Conservation (phyloP, 1,140 invertebrate species). For the Riptortus pedestris region DNA sequence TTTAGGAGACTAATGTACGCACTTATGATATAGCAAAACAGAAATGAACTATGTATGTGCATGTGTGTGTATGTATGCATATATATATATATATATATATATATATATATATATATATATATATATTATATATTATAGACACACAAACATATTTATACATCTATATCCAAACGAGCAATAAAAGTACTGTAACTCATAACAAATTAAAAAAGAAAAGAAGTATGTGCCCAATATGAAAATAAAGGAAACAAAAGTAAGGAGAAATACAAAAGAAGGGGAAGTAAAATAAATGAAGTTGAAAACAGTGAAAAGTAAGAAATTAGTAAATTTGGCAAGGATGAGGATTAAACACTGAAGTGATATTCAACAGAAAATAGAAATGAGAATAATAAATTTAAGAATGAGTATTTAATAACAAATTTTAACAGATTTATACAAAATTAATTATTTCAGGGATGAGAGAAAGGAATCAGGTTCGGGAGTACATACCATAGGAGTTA, state of each 20-base stretch:
- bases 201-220: background rate
- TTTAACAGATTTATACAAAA: too few relatives aligned
- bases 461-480: conserved; percentile 24
- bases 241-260: conserved; percentile 11
- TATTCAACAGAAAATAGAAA: too few relatives aligned
- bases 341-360: too few relatives aligned
- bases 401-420: too few relatives aligned
- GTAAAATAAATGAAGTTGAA: background rate
- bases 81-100: conserved; percentile 2
- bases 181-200: background rate
- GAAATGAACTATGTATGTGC: background rate
- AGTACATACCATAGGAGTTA: conserved; percentile 76
- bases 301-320: too few relatives aligned
- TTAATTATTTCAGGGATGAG: background rate
- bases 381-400: too few relatives aligned
- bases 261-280: background rate
- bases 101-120: too few relatives aligned
- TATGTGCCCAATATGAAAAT: conserved; percentile 5
- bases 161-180: background rate
- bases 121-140: too few relatives aligned
- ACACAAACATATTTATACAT: too few relatives aligned
- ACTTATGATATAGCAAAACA: background rate
- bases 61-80: background rate
- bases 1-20: background rate
- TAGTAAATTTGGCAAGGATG: too few relatives aligned